Conservation (phyloP, 2,888 invertebrate species). For the Apamea monoglypha region DNA sequence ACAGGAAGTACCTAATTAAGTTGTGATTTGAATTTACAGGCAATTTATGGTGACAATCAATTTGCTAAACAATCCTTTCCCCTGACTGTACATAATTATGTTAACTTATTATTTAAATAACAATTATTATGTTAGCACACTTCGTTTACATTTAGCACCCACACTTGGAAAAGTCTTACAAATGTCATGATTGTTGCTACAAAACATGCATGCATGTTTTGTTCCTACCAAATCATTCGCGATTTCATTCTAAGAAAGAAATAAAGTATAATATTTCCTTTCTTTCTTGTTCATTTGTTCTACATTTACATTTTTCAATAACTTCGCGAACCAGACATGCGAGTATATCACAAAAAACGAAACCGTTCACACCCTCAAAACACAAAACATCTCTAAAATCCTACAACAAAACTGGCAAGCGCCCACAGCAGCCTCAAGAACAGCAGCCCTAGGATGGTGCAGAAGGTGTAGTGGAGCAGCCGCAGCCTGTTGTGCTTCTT, state of each 20-base stretch:
- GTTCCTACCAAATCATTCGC: background rate
- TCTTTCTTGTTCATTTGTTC: background rate
- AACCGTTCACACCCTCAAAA: background rate
- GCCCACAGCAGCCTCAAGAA: slow-evolving; percentile 74
- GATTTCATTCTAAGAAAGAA: slow-evolving; percentile 1
- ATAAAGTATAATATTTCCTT: background rate
- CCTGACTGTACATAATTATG: background rate
- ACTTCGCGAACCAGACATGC: background rate
- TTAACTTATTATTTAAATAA: slow-evolving; percentile 2
- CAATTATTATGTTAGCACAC: background rate
- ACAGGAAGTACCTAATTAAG: background rate
- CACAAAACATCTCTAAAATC: slow-evolving; percentile 45
- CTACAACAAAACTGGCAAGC: slow-evolving; percentile 53
- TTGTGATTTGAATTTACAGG: background rate
- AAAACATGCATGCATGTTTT: background rate
- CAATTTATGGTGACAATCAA: background rate
- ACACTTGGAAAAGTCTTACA: slow-evolving; percentile 18
- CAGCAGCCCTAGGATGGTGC: slow-evolving; percentile 65
- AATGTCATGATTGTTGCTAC: slow-evolving; percentile 2
- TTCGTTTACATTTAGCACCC: slow-evolving; percentile 11
- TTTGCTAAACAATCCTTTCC: background rate
- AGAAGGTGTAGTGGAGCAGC: slow-evolving; percentile 73
- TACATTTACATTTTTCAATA: background rate
- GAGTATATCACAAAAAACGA: background rate
- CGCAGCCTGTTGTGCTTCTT: slow-evolving; percentile 81